Evolutionary conservation across 1,140 invertebrate species (phyloP).

Genomic region (Stratiolaelaps scimitus): DNA sequence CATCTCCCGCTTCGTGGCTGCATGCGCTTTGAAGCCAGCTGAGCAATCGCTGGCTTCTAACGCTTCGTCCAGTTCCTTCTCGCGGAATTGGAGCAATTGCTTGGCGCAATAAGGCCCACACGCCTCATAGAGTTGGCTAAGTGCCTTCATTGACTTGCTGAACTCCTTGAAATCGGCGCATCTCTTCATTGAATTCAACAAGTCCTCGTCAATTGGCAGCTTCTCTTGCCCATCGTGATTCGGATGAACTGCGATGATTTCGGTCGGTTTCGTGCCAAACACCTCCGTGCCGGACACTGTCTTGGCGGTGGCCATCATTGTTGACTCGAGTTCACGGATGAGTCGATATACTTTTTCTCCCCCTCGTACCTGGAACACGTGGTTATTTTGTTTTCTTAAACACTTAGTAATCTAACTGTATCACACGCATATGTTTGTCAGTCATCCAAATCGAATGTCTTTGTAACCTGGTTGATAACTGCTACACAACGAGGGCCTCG

Average conservation of each 20-base stretch:
- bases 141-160: background rate
- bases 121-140: background rate
- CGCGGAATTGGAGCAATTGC: background rate
- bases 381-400: no score
- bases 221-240: background rate
- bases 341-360: no score
- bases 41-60: background rate
- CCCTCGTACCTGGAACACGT: no score
- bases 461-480: no score
- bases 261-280: conserved; percentile 44
- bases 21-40: background rate
- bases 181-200: background rate
- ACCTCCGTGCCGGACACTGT: conserved; percentile 60
- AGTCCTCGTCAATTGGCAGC: background rate
- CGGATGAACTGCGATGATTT: conserved; percentile 46
- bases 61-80: background rate
- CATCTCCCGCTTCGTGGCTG: background rate
- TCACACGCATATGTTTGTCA: no score
- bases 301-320: conserved; percentile 55
- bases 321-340: conserved; percentile 66
- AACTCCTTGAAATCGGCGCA: conserved; percentile 1
- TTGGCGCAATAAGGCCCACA: conserved; percentile 13
- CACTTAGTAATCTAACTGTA: no score
- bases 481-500: no score
- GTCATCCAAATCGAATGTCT: no score